phyloP scores from a whole-genome alignment of 2,888 invertebrate species.

The Brachylomia viminalis region DNA sequence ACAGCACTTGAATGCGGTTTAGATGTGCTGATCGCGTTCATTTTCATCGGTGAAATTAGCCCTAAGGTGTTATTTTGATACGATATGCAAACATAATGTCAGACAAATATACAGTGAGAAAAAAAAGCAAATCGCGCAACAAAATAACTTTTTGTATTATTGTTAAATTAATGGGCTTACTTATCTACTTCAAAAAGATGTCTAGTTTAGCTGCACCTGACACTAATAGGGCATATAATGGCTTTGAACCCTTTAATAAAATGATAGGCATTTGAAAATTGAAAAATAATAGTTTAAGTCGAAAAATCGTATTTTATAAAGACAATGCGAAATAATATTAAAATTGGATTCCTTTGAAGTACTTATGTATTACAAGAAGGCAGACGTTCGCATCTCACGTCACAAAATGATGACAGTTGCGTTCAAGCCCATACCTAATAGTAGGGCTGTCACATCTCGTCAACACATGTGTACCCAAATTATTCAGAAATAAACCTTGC shows the following conservation, averaged over 20 bases:
- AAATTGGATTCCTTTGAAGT: constrained; percentile 13
- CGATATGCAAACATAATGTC: background rate
- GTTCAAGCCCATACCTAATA: constrained; percentile 25
- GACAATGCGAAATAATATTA: constrained; percentile 23
- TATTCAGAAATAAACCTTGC: constrained; percentile 54
- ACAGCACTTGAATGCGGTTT: no score
- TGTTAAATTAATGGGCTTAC: constrained; percentile 22
- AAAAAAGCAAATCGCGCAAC: background rate
- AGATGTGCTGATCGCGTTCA: no score
- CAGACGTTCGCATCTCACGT: constrained; percentile 13
- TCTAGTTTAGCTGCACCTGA: constrained; percentile 30
- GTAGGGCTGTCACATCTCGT: constrained; percentile 46
- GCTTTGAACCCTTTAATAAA: constrained; percentile 2
- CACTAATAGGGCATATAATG: constrained; percentile 19
- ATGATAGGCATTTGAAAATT: constrained; percentile 13
- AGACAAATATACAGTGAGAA: constrained; percentile 4
- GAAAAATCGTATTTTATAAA: background rate
- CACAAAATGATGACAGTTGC: constrained; percentile 21
- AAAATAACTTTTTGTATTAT: background rate
- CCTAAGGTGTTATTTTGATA: background rate
- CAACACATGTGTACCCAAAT: constrained; percentile 50
- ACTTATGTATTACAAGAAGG: background rate
- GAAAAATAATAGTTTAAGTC: background rate
- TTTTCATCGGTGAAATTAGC: no score
- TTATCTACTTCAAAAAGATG: constrained; percentile 1